phyloP scores from a whole-genome alignment of 2,888 invertebrate genomes.

The Pseudococcus viburni region DNA sequence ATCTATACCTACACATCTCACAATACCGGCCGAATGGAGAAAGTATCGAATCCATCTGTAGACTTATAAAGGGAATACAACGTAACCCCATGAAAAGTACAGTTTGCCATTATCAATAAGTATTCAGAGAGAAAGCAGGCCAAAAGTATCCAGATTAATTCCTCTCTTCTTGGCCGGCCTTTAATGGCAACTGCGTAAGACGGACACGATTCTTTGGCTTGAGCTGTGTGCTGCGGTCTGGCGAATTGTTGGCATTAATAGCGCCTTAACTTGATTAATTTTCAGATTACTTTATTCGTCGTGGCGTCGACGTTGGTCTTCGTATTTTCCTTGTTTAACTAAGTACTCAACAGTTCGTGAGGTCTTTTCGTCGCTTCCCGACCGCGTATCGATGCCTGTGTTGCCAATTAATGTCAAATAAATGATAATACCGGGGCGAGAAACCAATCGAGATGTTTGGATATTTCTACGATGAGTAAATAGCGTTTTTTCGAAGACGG shows the following conservation, averaged over 20 bases:
- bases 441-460: not conserved
- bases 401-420: not conserved
- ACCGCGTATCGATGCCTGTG: not conserved
- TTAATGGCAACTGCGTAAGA: constrained; percentile 7
- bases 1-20: not conserved
- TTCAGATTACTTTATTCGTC: constrained; percentile 48
- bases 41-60: not conserved
- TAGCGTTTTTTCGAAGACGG: not conserved
- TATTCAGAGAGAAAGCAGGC: not conserved
- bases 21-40: not conserved
- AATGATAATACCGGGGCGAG: not conserved
- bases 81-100: not conserved
- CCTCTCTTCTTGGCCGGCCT: not conserved
- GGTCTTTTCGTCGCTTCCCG: not conserved
- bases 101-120: constrained; percentile 12
- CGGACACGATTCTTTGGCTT: constrained; percentile 40
- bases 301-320: not conserved
- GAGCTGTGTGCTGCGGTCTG: constrained; percentile 8
- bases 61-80: not conserved
- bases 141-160: constrained; percentile 44
- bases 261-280: constrained; percentile 56
- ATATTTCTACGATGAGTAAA: not conserved
- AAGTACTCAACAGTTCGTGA: constrained; percentile 3
- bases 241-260: constrained; percentile 57
- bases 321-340: constrained; percentile 40